These are phyloP conservation scores for Polymixis flavicincta DNA, from an alignment of 2,888 invertebrate species.

Conservation along the genomic window DNA sequence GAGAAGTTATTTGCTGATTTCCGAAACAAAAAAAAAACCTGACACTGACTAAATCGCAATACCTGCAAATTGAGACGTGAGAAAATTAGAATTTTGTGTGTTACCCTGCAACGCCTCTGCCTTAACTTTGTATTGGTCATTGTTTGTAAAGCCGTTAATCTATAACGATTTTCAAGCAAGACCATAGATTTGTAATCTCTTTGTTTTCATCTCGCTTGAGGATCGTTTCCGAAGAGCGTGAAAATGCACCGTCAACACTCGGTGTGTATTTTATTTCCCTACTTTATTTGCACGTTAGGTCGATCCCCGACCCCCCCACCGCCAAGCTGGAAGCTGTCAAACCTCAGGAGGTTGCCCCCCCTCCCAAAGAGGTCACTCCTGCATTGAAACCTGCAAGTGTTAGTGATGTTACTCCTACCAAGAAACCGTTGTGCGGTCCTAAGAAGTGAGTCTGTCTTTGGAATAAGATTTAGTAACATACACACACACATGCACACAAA, in stretches of 20 bases:
- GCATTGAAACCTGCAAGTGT: conserved; percentile 51
- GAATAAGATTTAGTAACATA: neutral
- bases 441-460: conserved; percentile 72
- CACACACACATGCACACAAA: neutral
- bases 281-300: conserved; percentile 33
- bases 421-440: conserved; percentile 64
- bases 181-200: neutral
- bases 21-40: too few species aligned
- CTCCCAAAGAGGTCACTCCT: conserved; percentile 50
- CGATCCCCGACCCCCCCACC: neutral
- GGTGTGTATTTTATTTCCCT: neutral
- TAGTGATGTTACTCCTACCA: conserved; percentile 52
- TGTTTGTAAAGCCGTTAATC: neutral
- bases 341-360: neutral
- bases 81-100: too few species aligned
- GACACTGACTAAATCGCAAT: too few species aligned
- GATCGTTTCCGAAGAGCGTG: neutral
- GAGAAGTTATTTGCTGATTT: too few species aligned
- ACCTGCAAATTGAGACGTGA: too few species aligned
- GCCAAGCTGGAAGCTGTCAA: neutral
- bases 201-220: neutral
- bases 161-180: neutral
- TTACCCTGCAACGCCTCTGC: too few species aligned
- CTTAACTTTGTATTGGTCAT: too few species aligned
- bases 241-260: neutral